Evolutionary conservation across 2,888 invertebrate genomes (phyloP).

Genomic region (Tribolium freemani): DNA sequence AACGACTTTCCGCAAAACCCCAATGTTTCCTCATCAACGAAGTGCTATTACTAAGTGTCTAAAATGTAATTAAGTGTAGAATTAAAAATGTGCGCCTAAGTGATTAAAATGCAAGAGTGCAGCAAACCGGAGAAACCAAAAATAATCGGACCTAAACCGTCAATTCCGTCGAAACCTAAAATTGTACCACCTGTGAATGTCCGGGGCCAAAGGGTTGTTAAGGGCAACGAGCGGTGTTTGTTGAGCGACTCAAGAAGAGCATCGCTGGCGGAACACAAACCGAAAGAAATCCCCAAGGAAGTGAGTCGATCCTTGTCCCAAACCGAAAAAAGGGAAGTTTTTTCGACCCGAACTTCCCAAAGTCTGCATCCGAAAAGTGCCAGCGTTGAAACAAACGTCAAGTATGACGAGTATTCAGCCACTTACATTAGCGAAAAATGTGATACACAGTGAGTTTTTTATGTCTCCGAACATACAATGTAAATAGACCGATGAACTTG

Average conservation of each 20-base stretch:
- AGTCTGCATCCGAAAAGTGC: slow-evolving; percentile 41
- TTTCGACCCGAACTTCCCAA: slow-evolving; percentile 34
- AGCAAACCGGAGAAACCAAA: slow-evolving; percentile 62
- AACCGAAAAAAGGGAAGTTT: slow-evolving; percentile 46
- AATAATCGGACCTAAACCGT: slow-evolving; percentile 65
- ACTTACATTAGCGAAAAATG: slow-evolving; percentile 61
- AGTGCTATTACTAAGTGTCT: slow-evolving; percentile 32
- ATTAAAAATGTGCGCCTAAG: slow-evolving; percentile 14
- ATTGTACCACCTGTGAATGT: slow-evolving; percentile 67
- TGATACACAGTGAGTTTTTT: slow-evolving; percentile 55
- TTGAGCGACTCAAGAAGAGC: slow-evolving; percentile 5
- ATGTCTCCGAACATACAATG: too few species aligned
- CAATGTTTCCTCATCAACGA: slow-evolving; percentile 17
- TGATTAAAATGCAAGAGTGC: slow-evolving; percentile 58
- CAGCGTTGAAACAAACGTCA: slow-evolving; percentile 51
- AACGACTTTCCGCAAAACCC: slow-evolving; percentile 2
- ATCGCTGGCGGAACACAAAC: slow-evolving; percentile 13
- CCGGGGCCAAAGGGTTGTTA: slow-evolving; percentile 50
- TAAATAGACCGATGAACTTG: too few species aligned
- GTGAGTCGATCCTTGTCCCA: slow-evolving; percentile 38
- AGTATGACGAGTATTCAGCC: slow-evolving; percentile 53
- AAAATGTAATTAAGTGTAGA: background rate
- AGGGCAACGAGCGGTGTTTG: slow-evolving; percentile 44
- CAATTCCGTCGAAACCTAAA: slow-evolving; percentile 61
- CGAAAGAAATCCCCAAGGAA: slow-evolving; percentile 43